Evolutionary conservation across 1,140 invertebrate genomes (phyloP), one percentile per base, ranked within the genome.

Genomic region (Anastatus disparis): DNA sequence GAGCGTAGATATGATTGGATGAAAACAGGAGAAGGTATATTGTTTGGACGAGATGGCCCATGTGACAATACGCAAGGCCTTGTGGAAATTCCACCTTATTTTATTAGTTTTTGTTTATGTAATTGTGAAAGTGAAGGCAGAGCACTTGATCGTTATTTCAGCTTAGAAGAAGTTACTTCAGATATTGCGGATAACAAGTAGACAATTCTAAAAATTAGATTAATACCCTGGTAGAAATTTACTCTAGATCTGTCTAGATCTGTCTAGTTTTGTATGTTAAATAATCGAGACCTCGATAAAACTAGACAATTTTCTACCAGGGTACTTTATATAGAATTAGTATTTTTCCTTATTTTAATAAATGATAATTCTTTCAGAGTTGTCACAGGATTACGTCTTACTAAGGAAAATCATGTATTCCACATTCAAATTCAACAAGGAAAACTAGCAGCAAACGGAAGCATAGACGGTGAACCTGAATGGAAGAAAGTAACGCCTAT

Each of bases 401-500:
- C 20, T 22, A 20, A 22, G 4, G 31, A 35, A 4, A 35, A 35
- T 35, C 31, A 35, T 10, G 31, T 35, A 6, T 35, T 6, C 10
- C n/a, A 52, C 22, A 24, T 24, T 52, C 24, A 52, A 52, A 12
- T 52, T 4, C 42, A 44, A n/a, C 42, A 44, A 44, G 42, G 42
- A 8, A 44, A 8, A 8, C 15, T 44, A 15, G 42, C 8, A 44
- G 8, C 12, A 12, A 44, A 44, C 15, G 42, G 12, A 44, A 44
- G 8, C n/a, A 44, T 44, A 44, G 15, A 8, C 42, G 42, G 15
- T 44, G 8, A 44, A 17, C 12, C n/a, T 44, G 42, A 12, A 17
- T 44, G 42, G 42, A 44, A 44, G 15, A 15, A 44, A 3, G 15
- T 95, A 13, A n/a, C 7, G 15, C 3, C 10, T 13, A 44, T 44